phyloP scores from a whole-genome alignment of 64 coral and sea anemone species.

The Montipora foliosa region DNA sequence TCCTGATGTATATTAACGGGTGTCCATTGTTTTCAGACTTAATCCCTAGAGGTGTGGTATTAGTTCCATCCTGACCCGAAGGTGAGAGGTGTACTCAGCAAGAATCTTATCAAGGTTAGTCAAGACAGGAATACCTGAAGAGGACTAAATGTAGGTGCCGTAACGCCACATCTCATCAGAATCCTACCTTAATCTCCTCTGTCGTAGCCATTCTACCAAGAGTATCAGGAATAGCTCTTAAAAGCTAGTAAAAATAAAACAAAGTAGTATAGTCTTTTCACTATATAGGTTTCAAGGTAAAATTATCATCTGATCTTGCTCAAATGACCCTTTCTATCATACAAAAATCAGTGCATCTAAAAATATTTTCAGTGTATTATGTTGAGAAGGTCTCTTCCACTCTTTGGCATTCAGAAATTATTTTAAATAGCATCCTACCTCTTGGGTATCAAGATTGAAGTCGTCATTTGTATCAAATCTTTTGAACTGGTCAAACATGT shows the following conservation, averaged over 20 bases:
- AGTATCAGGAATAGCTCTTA: conserved; percentile 90
- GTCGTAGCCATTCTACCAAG: conserved; percentile 96
- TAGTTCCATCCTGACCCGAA: too few species aligned
- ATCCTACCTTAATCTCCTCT: conserved; percentile 90
- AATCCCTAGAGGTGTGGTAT: too few species aligned
- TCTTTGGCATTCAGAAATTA: not conserved
- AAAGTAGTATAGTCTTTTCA: not conserved
- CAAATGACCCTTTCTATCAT: too few species aligned
- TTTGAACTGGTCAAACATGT: conserved; percentile 88
- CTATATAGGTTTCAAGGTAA: too few species aligned
- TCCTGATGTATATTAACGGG: too few species aligned
- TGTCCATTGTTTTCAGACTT: too few species aligned
- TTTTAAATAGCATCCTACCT: conserved; percentile 51
- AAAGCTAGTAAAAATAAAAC: conserved; percentile 63
- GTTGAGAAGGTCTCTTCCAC: not conserved
- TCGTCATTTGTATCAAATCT: conserved; percentile 87
- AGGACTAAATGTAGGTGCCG: not conserved
- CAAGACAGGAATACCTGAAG: too few species aligned
- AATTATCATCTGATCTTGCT: too few species aligned
- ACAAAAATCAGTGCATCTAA: too few species aligned
- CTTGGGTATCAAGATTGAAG: conserved; percentile 85
- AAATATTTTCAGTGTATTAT: too few species aligned
- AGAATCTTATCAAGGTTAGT: too few species aligned
- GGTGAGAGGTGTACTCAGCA: too few species aligned
- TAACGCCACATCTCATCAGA: not conserved